These are phyloP conservation scores for Heliocidaris tuberculata DNA, from an alignment of 35 echinoderm and acorn worm genomes.

Conservation along the genomic window DNA sequence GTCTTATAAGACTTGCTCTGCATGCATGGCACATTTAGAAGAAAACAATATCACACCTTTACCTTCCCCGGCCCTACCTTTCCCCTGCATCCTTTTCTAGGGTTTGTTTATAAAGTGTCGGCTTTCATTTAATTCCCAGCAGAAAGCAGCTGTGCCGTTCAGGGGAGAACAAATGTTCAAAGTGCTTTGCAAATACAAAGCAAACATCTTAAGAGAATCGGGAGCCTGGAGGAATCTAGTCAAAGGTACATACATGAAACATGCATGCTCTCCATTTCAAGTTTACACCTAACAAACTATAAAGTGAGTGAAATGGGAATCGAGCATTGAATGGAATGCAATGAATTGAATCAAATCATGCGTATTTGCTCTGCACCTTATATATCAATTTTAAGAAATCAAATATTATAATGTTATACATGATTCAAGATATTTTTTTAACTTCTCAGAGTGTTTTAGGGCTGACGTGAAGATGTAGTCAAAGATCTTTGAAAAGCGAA, in stretches of 20 bases:
- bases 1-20: neutral
- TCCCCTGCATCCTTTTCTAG: neutral
- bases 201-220: slow-evolving; percentile 6
- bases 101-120: slow-evolving; percentile 17
- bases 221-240: neutral
- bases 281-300: neutral
- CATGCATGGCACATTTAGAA: neutral
- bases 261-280: neutral
- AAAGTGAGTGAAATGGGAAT: neutral
- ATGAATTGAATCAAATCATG: neutral
- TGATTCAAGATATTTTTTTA: neutral
- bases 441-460: neutral
- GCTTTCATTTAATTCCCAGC: neutral
- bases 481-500: neutral
- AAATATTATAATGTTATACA: neutral
- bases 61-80: neutral
- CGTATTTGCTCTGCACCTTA: neutral
- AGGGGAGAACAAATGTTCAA: slow-evolving; percentile 16
- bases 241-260: neutral
- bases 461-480: neutral
- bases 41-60: neutral
- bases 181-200: slow-evolving; percentile 10
- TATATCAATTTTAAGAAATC: neutral
- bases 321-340: neutral
- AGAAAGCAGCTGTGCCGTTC: neutral